phyloP scores from a whole-genome alignment of 2,113 vertebrate species.

The Ornithorhynchus anatinus region DNA sequence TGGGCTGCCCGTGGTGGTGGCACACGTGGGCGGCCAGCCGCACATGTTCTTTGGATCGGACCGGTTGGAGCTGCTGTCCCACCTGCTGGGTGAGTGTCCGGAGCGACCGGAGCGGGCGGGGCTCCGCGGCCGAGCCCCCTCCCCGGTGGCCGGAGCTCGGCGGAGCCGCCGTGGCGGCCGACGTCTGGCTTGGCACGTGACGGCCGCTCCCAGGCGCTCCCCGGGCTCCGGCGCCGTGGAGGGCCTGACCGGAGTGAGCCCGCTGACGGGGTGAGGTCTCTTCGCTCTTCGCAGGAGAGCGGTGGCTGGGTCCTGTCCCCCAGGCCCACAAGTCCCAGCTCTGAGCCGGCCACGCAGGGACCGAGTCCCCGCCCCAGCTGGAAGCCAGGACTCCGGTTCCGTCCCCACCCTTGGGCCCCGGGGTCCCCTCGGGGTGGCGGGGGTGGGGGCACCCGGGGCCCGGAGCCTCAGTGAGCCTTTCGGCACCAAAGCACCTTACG shows the following conservation, averaged over 20 bases:
- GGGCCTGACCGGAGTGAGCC: no score
- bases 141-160: no score
- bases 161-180: no score
- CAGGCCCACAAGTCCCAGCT: slow-evolving; percentile 38
- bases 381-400: not conserved
- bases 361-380: not conserved
- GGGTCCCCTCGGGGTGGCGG: not conserved
- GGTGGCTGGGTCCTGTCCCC: slow-evolving; percentile 74
- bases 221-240: not conserved
- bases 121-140: no score
- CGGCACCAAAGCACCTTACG: no score
- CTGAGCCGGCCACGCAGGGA: slow-evolving; percentile 8
- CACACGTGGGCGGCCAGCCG: slow-evolving; percentile 74
- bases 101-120: no score
- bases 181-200: not conserved
- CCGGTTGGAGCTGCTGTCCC: slow-evolving; percentile 86
- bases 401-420: not conserved
- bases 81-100: slow-evolving; percentile 80
- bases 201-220: not conserved
- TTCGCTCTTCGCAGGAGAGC: slow-evolving; percentile 66
- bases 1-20: slow-evolving; percentile 83
- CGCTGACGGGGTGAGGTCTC: not conserved
- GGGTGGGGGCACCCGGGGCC: not conserved
- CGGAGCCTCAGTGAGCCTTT: no score
- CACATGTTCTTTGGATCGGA: slow-evolving; percentile 90